Evolutionary conservation across 2,113 vertebrate species (phyloP).

Genomic region (Recurvirostra avosetta): DNA sequence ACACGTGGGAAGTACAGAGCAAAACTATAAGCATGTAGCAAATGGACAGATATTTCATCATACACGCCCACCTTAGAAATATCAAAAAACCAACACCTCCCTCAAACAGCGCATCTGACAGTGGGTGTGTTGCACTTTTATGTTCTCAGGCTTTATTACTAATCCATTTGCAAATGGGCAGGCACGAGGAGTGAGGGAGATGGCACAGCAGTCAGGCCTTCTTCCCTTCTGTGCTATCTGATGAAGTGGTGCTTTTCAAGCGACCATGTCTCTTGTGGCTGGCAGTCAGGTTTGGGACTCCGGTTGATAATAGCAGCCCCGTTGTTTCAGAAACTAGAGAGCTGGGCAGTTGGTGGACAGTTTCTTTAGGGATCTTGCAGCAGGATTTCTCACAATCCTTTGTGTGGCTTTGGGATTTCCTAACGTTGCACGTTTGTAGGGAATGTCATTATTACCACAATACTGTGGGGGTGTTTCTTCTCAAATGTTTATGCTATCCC

Average conservation of each 20-base stretch:
- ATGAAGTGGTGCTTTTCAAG: background rate
- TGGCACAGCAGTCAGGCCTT: no score
- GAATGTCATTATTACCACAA: background rate
- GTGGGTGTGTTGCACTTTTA: background rate
- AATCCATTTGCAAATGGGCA: background rate
- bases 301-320: background rate
- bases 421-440: background rate
- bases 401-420: background rate
- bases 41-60: background rate
- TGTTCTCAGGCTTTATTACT: background rate
- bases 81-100: background rate
- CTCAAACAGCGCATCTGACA: background rate
- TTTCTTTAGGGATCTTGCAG: background rate
- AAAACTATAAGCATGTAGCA: background rate
- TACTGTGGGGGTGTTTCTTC: background rate
- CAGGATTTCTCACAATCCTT: background rate
- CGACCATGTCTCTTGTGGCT: accelerated
- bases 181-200: background rate
- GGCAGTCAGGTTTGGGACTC: background rate
- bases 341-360: background rate
- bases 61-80: accelerated
- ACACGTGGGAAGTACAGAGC: background rate
- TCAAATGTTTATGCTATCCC: background rate
- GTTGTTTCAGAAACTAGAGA: background rate
- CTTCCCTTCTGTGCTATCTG: accelerated